phyloP scores from a whole-genome alignment of 2,888 invertebrate genomes.

The Steinernema hermaphroditum region DNA sequence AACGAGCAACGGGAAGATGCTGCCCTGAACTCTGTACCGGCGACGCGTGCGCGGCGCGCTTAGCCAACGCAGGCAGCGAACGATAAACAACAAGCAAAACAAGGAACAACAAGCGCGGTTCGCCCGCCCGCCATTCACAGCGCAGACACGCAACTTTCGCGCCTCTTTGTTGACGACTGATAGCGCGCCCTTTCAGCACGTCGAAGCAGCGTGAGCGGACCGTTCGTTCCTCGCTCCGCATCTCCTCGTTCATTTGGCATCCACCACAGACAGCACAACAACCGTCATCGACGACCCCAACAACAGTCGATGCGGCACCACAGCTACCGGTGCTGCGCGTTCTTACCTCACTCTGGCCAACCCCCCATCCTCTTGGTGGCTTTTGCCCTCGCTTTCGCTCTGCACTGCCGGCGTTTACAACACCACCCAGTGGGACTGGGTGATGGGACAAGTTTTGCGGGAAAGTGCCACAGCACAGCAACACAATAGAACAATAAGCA shows the following conservation, averaged over 20 bases:
- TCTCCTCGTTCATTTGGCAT: neutral
- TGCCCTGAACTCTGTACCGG: slow-evolving; percentile 31
- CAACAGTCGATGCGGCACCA: too few species aligned
- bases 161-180: neutral
- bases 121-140: neutral
- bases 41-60: slow-evolving; percentile 22
- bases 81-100: slow-evolving; percentile 29
- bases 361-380: neutral
- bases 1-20: neutral
- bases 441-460: too few species aligned
- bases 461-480: too few species aligned
- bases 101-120: slow-evolving; percentile 15
- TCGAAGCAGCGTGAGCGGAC: neutral
- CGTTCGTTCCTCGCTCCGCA: neutral
- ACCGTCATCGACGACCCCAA: too few species aligned
- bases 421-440: too few species aligned
- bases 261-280: neutral
- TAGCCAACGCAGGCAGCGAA: neutral
- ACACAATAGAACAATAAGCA: too few species aligned
- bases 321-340: neutral
- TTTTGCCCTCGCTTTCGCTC: neutral
- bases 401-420: neutral
- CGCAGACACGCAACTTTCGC: neutral
- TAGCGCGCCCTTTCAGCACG: neutral
- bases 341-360: neutral